Percentiles rank a stretch among this genome's conserved stretches.
Conservation (phyloP, 2,888 invertebrate species). For the Hypolimnas misippus region DNA sequence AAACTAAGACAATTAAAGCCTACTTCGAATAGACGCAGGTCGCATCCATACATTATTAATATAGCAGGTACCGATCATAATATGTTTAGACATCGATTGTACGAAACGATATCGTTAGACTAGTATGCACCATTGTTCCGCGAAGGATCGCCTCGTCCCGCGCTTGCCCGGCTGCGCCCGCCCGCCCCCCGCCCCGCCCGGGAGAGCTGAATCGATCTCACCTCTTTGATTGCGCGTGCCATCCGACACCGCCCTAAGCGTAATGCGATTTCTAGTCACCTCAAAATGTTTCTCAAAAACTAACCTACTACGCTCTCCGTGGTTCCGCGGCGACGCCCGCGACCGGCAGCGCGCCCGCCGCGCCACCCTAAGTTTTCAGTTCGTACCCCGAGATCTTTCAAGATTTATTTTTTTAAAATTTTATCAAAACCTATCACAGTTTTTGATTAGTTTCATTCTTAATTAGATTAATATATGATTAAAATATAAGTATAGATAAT, state of each 20-base stretch:
- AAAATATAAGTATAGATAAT: slow-evolving; percentile 83
- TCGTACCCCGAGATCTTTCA: slow-evolving; percentile 51
- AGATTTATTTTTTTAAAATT: slow-evolving; percentile 77
- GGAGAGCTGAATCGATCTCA: slow-evolving; percentile 68
- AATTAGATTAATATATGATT: slow-evolving; percentile 82
- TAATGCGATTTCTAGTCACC: slow-evolving; percentile 58
- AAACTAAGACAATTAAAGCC: slow-evolving; percentile 83
- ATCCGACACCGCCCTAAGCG: slow-evolving; percentile 56
- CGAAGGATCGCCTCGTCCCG: slow-evolving; percentile 54
- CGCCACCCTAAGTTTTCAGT: slow-evolving; percentile 43
- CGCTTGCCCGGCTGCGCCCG: slow-evolving; percentile 41
- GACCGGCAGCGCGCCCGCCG: slow-evolving; percentile 11
- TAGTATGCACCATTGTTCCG: slow-evolving; percentile 79
- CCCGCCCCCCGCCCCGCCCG: slow-evolving; percentile 46
- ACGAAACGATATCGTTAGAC: slow-evolving; percentile 69
- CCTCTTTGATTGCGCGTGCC: slow-evolving; percentile 54
- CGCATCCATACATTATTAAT: slow-evolving; percentile 81
- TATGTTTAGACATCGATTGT: slow-evolving; percentile 73
- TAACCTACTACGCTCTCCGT: slow-evolving; percentile 64
- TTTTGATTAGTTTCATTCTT: slow-evolving; percentile 84
- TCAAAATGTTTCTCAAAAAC: slow-evolving; percentile 72
- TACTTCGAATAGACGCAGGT: slow-evolving; percentile 82
- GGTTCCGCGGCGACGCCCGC: slow-evolving; percentile 10
- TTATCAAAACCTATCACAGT: slow-evolving; percentile 85
- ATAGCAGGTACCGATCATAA: slow-evolving; percentile 81